Percentiles rank a stretch among this genome's conserved stretches.
Evolutionary conservation across 2,113 vertebrate species (phyloP).

Genomic region (Azemiops feae): DNA sequence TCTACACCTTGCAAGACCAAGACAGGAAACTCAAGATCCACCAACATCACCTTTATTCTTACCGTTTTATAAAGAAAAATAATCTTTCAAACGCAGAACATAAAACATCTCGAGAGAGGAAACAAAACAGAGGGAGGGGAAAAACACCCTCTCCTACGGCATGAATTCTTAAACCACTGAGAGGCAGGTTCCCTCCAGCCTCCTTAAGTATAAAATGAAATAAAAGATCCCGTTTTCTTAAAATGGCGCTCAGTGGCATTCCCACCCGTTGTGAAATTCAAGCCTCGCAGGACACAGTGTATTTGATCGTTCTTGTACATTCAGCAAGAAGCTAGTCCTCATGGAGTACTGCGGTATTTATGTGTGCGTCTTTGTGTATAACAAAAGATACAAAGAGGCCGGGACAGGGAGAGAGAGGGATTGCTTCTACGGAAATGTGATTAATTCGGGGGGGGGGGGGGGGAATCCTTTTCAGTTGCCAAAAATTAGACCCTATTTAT

Average conservation of each 20-base stretch:
- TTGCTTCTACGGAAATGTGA: background rate
- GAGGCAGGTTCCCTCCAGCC: background rate
- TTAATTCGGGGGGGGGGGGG: background rate
- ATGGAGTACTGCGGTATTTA: background rate
- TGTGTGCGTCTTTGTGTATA: background rate
- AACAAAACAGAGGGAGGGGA: slow-evolving; percentile 1
- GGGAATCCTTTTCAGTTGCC: too few relatives aligned
- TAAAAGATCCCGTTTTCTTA: background rate
- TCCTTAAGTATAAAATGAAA: slow-evolving; percentile 12
- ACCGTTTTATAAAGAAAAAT: slow-evolving; percentile 75
- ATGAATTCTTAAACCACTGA: background rate
- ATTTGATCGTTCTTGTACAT: slow-evolving; percentile 8
- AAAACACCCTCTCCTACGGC: background rate
- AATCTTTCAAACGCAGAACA: slow-evolving; percentile 66
- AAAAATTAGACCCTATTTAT: background rate
- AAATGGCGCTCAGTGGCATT: background rate
- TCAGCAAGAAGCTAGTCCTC: background rate
- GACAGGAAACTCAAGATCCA: background rate
- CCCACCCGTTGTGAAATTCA: slow-evolving; percentile 21
- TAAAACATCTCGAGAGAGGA: slow-evolving; percentile 44
- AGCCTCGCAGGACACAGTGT: slow-evolving; percentile 40
- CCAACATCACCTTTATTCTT: slow-evolving; percentile 5
- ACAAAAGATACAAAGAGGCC: background rate
- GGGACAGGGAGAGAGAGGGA: background rate
- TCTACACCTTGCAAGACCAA: too few relatives aligned